Evolutionary conservation across 2,113 vertebrate genomes (phyloP), one percentile per base, ranked within the genome.

Genomic region (Montifringilla adamsi): DNA sequence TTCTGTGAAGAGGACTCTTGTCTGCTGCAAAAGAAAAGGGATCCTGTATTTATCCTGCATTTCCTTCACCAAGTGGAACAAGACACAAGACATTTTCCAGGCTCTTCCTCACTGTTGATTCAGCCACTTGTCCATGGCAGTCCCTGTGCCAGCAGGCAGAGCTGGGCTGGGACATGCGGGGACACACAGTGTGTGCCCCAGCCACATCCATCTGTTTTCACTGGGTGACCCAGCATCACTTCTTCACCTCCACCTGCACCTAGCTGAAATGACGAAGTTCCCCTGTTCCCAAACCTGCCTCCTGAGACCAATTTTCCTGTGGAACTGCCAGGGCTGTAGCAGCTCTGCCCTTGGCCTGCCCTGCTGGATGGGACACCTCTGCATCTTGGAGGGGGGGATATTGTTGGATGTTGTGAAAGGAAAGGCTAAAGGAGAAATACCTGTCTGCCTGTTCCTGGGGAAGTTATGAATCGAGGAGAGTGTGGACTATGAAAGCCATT

Each of bases 371-470:
- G 0, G 2, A 55, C 58, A 31, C 24, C 59, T 78, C 70, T 80
- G 91, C 0, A 6, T 58, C 58, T 37, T 28, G 3, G 37, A 35
- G 12, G 46, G 24, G 24, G 28, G 24, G 13, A 39, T 79, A 4
- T 6, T 22, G 43, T 10, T 15, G 27, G 44, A 18, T 60, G 37
- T 2, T 85, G 67, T 69, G 68, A 69, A 89, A 83, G 27, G 41
- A 84, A 85, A 39, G 64, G 78, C 53, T 81, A 86, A 83, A 64
- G 31, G 56, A 90, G 80, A 84, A 89, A 67, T 81, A 33, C 15
- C 30, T 27, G 33, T 52, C 63, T 69, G 39, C 31, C 72, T 1
- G 2, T 64, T 89, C 22, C 49, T 70, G 17, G 23, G 59, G 73
- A 76, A 59, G 70, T 59, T 75, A 19, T 23, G 89, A 75, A 78